These are phyloP conservation scores for Manis javanica DNA, from an alignment of 2,797 vertebrate genomes.

Conservation along the genomic window DNA sequence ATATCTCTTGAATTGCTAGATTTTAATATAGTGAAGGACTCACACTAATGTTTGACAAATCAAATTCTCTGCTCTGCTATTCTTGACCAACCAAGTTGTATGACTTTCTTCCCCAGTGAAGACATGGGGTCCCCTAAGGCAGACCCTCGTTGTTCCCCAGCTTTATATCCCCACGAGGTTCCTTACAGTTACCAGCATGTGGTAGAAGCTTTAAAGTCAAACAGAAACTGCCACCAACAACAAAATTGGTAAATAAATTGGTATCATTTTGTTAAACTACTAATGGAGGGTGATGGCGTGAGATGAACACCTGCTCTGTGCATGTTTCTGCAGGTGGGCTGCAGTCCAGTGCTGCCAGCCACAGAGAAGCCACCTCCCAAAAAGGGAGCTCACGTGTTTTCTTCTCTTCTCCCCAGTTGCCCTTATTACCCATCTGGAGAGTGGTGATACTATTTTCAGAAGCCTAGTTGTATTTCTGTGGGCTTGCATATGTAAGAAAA, in stretches of 20 bases:
- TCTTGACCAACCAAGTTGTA: not conserved
- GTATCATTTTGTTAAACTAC: not conserved
- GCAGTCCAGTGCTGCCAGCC: not conserved
- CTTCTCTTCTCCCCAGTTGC: not conserved
- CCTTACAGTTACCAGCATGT: not conserved
- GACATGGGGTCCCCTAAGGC: too few species aligned
- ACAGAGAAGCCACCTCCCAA: not conserved
- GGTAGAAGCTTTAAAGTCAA: not conserved
- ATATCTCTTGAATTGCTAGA: not conserved
- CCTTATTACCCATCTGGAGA: not conserved
- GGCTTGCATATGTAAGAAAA: not conserved
- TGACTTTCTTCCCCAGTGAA: not conserved
- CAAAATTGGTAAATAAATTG: not conserved
- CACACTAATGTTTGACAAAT: not conserved
- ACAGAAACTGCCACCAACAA: not conserved
- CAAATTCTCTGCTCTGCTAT: not conserved
- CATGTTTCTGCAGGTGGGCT: not conserved
- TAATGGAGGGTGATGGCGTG: not conserved
- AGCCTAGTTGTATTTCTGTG: not conserved
- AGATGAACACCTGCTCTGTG: not conserved
- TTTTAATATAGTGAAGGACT: not conserved
- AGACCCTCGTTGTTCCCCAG: not conserved
- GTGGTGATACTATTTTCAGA: not conserved
- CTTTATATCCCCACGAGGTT: not conserved
- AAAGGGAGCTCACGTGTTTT: not conserved